Conservation (phyloP, 1,140 invertebrate species). For the Lepidotrigona ventralis region DNA sequence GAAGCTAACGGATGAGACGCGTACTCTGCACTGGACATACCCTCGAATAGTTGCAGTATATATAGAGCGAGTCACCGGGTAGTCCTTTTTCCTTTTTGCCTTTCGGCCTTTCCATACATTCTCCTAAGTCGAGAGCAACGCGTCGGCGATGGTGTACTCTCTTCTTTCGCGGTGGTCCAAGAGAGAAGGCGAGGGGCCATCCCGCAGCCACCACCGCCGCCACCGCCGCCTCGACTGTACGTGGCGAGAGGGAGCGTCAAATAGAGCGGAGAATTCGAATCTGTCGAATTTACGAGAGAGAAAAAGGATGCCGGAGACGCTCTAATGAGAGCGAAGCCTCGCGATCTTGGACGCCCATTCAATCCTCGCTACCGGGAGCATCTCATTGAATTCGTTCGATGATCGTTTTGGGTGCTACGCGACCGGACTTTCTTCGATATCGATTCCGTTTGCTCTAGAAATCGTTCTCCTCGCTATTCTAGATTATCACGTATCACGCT, state of each 20-base stretch:
- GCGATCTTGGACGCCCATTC: background rate
- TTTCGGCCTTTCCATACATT: slow-evolving; percentile 77
- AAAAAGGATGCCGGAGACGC: slow-evolving; percentile 57
- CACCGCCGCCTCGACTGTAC: slow-evolving; percentile 5
- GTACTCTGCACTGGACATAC: slow-evolving; percentile 75
- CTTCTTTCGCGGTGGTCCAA: slow-evolving; percentile 67
- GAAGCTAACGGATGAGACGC: slow-evolving; percentile 66
- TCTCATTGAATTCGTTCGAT: background rate
- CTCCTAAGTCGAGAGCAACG: slow-evolving; percentile 71
- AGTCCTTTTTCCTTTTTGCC: slow-evolving; percentile 77
- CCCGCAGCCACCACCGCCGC: slow-evolving; percentile 37
- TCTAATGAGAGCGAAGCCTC: slow-evolving; percentile 57
- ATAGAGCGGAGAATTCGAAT: slow-evolving; percentile 81
- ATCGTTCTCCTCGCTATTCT: background rate
- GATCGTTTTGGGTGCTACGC: background rate
- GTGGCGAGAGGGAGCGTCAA: slow-evolving; percentile 76
- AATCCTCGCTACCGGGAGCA: background rate
- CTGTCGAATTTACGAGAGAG: slow-evolving; percentile 75
- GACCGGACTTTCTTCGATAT: slow-evolving; percentile 1
- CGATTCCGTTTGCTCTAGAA: slow-evolving; percentile 9
- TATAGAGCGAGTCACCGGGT: slow-evolving; percentile 74
- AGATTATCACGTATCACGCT: background rate
- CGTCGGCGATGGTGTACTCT: slow-evolving; percentile 57
- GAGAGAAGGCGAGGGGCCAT: slow-evolving; percentile 63
- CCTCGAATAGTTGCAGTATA: slow-evolving; percentile 76